A percentile compares a stretch with the other conserved stretches of the same genome.
Conservation (phyloP, 2,888 invertebrate species). For the Netelia inedita region DNA sequence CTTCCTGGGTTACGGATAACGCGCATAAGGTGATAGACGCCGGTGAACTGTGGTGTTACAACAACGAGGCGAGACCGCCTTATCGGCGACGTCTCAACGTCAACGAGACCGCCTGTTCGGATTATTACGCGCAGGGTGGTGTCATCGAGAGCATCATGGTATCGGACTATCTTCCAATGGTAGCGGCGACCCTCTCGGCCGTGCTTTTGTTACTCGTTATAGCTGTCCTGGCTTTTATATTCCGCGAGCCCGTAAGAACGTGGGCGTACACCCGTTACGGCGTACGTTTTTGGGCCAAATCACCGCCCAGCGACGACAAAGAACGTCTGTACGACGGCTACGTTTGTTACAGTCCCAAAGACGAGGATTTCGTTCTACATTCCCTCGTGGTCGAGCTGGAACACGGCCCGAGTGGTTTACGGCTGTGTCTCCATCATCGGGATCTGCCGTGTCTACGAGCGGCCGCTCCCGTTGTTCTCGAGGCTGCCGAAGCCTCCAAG, state of each 20-base stretch:
- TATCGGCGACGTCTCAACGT: slow-evolving; percentile 93
- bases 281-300: slow-evolving; percentile 91
- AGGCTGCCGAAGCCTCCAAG: slow-evolving; percentile 95
- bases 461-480: slow-evolving; percentile 91
- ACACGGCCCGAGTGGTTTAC: slow-evolving; percentile 92
- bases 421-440: slow-evolving; percentile 95
- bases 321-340: slow-evolving; percentile 97
- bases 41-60: slow-evolving; percentile 93
- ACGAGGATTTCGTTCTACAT: slow-evolving; percentile 95
- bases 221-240: slow-evolving; percentile 92
- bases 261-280: slow-evolving; percentile 96
- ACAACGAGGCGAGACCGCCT: slow-evolving; percentile 90
- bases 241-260: slow-evolving; percentile 93
- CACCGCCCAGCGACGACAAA: slow-evolving; percentile 91
- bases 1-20: slow-evolving; percentile 93
- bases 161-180: slow-evolving; percentile 94
- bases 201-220: slow-evolving; percentile 92
- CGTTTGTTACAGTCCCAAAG: slow-evolving; percentile 96
- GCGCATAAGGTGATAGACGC: slow-evolving; percentile 92
- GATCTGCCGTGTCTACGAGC: slow-evolving; percentile 91
- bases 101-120: slow-evolving; percentile 94
- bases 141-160: slow-evolving; percentile 93
- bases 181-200: slow-evolving; percentile 92
- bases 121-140: slow-evolving; percentile 93
- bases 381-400: slow-evolving; percentile 94